These are phyloP conservation scores for Lepidothrix coronata DNA, from an alignment of 2,113 vertebrate genomes.

Conservation along the genomic window DNA sequence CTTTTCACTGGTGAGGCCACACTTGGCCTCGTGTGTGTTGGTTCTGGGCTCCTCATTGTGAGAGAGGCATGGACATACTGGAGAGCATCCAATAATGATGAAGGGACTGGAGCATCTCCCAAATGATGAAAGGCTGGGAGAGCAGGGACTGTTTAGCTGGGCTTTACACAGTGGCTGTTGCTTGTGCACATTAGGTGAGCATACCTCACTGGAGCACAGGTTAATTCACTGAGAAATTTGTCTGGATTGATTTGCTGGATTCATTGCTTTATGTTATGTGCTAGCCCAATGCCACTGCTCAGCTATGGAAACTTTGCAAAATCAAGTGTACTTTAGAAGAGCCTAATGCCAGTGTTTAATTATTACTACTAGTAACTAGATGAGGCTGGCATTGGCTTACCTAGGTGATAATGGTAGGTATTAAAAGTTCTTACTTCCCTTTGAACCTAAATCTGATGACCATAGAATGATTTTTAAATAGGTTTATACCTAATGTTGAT, in stretches of 20 bases:
- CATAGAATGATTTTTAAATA: background rate
- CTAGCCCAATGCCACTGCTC: background rate
- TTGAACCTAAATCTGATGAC: background rate
- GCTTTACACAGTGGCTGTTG: background rate
- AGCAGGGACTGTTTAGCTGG: background rate
- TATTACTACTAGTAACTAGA: background rate
- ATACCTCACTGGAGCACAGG: background rate
- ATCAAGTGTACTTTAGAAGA: background rate
- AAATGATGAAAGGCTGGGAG: background rate
- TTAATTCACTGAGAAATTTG: background rate
- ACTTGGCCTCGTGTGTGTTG: background rate
- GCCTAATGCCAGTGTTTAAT: background rate
- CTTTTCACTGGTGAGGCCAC: background rate
- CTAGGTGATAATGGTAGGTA: background rate
- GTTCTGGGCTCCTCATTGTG: background rate
- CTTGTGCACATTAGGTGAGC: background rate
- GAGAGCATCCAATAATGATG: background rate
- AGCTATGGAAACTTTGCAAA: background rate
- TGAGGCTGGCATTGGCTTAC: background rate
- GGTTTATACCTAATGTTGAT: background rate
- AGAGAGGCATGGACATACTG: background rate
- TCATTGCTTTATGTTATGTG: background rate
- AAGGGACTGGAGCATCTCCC: background rate
- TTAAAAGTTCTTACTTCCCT: background rate
- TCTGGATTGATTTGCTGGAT: background rate